Percentiles rank a stretch among this genome's conserved stretches.
Evolutionary conservation across 2,888 invertebrate species (phyloP).

Genomic region (Torymus auratus): DNA sequence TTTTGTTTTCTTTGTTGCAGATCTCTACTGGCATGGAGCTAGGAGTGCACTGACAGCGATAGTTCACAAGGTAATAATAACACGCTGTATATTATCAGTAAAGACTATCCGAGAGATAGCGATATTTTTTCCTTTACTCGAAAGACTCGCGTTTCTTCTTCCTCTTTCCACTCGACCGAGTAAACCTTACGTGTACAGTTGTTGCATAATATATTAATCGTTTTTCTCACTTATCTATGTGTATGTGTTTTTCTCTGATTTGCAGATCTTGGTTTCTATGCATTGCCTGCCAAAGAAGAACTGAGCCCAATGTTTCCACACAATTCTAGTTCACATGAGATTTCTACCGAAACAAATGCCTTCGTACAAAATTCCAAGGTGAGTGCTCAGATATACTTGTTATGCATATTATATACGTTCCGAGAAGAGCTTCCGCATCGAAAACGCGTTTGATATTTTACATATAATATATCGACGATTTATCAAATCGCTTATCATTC

Average conservation of each 20-base stretch:
- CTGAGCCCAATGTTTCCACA: constrained; percentile 79
- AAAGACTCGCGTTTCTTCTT: too few species aligned
- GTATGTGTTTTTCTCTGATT: constrained; percentile 39
- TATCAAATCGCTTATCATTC: too few species aligned
- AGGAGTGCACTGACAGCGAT: constrained; percentile 76
- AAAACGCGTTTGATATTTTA: too few species aligned
- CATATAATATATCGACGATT: too few species aligned
- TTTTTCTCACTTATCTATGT: not conserved
- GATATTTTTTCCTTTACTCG: too few species aligned
- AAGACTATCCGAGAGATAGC: too few species aligned
- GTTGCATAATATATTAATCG: too few species aligned
- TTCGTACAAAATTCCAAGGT: constrained; percentile 79
- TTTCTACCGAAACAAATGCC: constrained; percentile 79
- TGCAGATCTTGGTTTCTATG: constrained; percentile 78
- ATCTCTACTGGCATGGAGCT: constrained; percentile 78
- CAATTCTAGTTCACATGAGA: constrained; percentile 79
- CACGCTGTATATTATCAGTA: too few species aligned
- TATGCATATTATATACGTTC: not conserved
- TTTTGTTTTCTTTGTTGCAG: constrained; percentile 67
- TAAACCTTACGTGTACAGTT: too few species aligned
- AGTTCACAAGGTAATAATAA: constrained; percentile 70
- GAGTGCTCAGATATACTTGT: constrained; percentile 49
- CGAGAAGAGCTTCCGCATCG: not conserved
- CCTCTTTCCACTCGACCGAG: too few species aligned
- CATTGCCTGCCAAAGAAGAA: constrained; percentile 79